A percentile compares a stretch with the other conserved stretches of the same genome.
Conservation (phyloP, 2,113 vertebrate species). For the Pseudonaja textilis region DNA sequence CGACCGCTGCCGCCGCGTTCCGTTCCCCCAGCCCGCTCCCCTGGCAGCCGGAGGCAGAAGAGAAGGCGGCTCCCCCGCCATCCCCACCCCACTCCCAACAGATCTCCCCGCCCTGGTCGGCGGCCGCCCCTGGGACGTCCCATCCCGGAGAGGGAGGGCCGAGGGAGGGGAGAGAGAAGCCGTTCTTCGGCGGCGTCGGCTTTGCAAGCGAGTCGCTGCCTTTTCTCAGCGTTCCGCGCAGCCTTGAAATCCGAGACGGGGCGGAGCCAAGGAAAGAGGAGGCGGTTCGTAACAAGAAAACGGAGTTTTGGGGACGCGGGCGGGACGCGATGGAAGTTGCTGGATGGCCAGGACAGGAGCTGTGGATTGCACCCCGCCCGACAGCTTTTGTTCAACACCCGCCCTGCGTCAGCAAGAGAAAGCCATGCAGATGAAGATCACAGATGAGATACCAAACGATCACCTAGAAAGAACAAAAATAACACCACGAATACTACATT, state of each 20-base stretch:
- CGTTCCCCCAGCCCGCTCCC: constrained; percentile 2
- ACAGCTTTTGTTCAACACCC: not conserved
- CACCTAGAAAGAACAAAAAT: not conserved
- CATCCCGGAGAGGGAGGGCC: constrained; percentile 16
- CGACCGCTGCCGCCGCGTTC: not conserved
- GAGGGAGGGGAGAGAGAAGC: not conserved
- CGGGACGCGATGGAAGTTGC: too few relatives aligned
- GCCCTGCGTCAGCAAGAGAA: not conserved
- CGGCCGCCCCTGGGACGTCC: constrained; percentile 36
- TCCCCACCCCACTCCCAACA: constrained; percentile 31
- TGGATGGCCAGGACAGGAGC: not conserved
- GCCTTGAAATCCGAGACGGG: constrained; percentile 27
- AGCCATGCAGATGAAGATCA: not conserved
- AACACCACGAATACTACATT: not conserved
- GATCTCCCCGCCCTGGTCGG: constrained; percentile 26
- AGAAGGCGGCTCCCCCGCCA: constrained; percentile 30
- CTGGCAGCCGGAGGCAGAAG: constrained; percentile 8
- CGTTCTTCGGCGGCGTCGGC: not conserved
- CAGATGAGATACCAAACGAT: not conserved
- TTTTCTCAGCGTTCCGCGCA: not conserved
- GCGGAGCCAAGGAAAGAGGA: not conserved
- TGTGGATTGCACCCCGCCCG: not conserved
- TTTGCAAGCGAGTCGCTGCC: not conserved
- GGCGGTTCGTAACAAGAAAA: not conserved
- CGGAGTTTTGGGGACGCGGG: not conserved